These are phyloP conservation scores for Sylvietta virens DNA, from an alignment of 2,113 vertebrate genomes.

Conservation along the genomic window DNA sequence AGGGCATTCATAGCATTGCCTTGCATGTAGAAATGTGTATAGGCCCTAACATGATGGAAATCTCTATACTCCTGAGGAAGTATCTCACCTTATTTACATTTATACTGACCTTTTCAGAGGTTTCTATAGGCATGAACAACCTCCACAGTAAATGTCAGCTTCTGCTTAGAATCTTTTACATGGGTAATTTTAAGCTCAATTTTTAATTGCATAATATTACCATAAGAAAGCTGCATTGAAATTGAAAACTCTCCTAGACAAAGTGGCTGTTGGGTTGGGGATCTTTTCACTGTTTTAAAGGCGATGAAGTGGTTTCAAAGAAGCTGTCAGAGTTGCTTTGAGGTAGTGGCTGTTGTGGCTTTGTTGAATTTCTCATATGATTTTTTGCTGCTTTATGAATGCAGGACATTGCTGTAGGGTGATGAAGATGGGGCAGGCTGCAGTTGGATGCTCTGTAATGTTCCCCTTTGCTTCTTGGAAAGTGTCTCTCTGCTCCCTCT, in stretches of 20 bases:
- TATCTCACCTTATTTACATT: not conserved
- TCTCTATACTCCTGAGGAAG: not conserved
- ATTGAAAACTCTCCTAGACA: not conserved
- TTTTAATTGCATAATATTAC: conserved; percentile 19
- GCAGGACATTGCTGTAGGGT: not conserved
- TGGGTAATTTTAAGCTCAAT: not conserved
- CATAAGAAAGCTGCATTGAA: not conserved
- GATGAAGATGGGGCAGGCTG: not conserved
- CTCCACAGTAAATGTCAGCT: conserved; percentile 11
- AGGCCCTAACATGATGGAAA: not conserved
- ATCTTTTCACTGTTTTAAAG: not conserved
- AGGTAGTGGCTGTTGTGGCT: not conserved
- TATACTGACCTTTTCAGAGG: not conserved
- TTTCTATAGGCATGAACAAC: not conserved
- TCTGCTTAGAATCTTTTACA: not conserved
- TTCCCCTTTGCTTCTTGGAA: not conserved
- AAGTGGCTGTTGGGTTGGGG: not conserved
- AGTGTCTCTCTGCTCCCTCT: not conserved
- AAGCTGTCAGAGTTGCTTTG: not conserved
- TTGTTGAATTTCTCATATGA: not conserved
- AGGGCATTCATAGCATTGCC: not conserved
- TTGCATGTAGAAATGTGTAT: not conserved
- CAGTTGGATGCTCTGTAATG: not conserved
- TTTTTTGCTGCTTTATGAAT: not conserved
- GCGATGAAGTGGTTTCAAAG: not conserved